Evolutionary conservation across 2,113 vertebrate genomes (phyloP), one percentile per base, ranked within the genome.

Genomic region (Ranitomeya imitator): DNA sequence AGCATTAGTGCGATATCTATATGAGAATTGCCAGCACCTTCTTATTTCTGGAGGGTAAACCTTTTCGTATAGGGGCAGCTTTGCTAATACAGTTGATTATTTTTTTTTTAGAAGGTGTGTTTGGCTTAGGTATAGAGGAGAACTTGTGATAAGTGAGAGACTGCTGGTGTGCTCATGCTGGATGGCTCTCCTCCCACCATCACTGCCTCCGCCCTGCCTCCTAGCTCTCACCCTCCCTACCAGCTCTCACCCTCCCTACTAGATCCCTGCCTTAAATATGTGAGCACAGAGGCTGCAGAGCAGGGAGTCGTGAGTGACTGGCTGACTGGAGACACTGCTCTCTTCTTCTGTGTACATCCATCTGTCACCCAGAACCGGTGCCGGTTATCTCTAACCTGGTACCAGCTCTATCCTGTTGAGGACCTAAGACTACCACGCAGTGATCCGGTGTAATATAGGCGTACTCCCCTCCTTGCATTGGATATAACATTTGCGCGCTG

Each of bases 131-230:
- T 81, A 80, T 60, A 37, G 78, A 37, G 78, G 59, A 21, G 12
- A 69, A 88, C 21, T 83, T 65, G 19, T 69, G 67, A 51, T 55
- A 76, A 83, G 51, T 82, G 65, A 88, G 37, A 37, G 31, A 78
- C 65, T 57, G 31, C 26, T 37, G 11, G 16, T 76, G 69, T 65
- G 26, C 67, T 79, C n/a, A 26, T 59, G 51, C 76, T 51, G 59
- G 13, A 13, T 77, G 52, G 11, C 52, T 71, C 86, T 76, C 86
- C 79, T 93, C 94, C 93, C 93, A 87, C 93, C 91, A 91, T 90
- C 90, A 89, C 93, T 81, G 89, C 77, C 88, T 86, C 1, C 51
- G 91, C 92, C 82, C 61, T n/a, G n/a, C n/a, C 87, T 60, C 93
- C 92, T 91, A 37, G 80, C 90, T 14, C n/a, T n/a, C n/a, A n/a